Evolutionary conservation across 2,113 vertebrate genomes (phyloP).

Genomic region (Sus scrofa): T2T-Sscrofa CM000830.6:123073501-123074000

Average conservation of each 20-base stretch:
- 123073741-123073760: slow-evolving; percentile 36
- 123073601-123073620: slow-evolving; percentile 30
- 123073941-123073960: not conserved
- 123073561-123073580: slow-evolving; percentile 35
- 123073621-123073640: slow-evolving; percentile 12
- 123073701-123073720: slow-evolving; percentile 42
- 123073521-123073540: slow-evolving; percentile 33
- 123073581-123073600: not conserved
- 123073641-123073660: slow-evolving; percentile 49
- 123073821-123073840: slow-evolving; percentile 54
- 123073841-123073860: not conserved
- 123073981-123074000: slow-evolving; percentile 15
- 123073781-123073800: slow-evolving; percentile 58
- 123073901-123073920: not conserved
- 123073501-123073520: slow-evolving; percentile 31
- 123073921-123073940: slow-evolving; percentile 17
- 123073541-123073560: slow-evolving; percentile 16
- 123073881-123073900: not conserved
- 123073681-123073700: slow-evolving; percentile 49
- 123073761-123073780: not conserved
- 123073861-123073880: not conserved
- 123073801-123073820: slow-evolving; percentile 45
- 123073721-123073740: not conserved
- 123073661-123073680: slow-evolving; percentile 46
- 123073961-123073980: not conserved